phyloP scores from a whole-genome alignment of 1,140 invertebrate species.

The Bombus turneri region DNA sequence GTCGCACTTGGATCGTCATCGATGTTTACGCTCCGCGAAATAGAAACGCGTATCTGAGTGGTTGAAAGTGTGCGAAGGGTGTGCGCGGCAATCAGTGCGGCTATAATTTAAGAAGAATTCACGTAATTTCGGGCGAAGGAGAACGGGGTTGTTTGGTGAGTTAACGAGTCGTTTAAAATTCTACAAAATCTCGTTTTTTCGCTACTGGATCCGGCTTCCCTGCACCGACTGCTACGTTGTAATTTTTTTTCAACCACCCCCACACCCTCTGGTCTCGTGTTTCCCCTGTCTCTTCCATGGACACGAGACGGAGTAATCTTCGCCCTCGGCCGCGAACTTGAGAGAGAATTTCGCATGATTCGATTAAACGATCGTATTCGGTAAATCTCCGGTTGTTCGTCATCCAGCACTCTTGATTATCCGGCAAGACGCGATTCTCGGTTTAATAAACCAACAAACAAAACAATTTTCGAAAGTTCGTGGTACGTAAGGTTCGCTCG shows the following conservation, averaged over 20 bases:
- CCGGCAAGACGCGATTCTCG: not conserved
- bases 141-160: constrained; percentile 33
- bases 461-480: not conserved
- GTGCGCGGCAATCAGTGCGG: not conserved
- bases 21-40: not conserved
- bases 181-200: constrained; percentile 12
- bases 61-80: not conserved
- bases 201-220: not conserved
- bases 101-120: constrained; percentile 32
- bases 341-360: not conserved
- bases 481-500: not conserved
- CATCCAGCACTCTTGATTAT: not conserved
- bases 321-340: too few species aligned
- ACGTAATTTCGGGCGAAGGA: constrained; percentile 17
- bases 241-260: not conserved
- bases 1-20: constrained; percentile 12
- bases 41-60: not conserved
- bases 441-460: not conserved
- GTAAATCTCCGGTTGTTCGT: not conserved
- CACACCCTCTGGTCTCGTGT: not conserved
- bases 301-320: not conserved
- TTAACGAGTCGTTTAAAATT: constrained; percentile 40
- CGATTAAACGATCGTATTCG: constrained; percentile 6
- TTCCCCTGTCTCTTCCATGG: not conserved
- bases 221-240: not conserved